These are phyloP conservation scores for Canis aureus DNA, from an alignment of 2,113 vertebrate genomes.

Conservation along the genomic window DNA sequence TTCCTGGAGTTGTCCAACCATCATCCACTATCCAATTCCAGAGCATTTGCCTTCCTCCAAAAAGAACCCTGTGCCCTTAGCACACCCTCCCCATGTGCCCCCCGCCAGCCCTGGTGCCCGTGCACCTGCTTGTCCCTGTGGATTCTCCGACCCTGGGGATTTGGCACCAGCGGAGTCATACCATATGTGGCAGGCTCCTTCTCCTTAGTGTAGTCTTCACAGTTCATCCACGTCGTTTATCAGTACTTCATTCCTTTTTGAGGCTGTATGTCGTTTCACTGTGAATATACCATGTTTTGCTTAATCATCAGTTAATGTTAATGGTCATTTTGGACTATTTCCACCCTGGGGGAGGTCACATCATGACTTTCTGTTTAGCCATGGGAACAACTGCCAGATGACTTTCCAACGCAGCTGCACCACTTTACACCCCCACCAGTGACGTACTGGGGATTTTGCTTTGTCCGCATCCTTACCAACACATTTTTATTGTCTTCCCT, in stretches of 20 bases:
- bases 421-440: not conserved
- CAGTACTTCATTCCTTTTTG: constrained; percentile 28
- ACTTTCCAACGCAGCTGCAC: not conserved
- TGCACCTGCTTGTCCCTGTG: not conserved
- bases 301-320: not conserved
- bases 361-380: not conserved
- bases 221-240: not conserved
- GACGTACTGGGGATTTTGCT: not conserved
- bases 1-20: not conserved
- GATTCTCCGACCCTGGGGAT: not conserved
- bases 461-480: not conserved
- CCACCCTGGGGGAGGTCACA: not conserved
- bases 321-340: not conserved
- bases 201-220: not conserved
- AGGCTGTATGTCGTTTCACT: not conserved
- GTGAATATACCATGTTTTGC: not conserved
- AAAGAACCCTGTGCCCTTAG: not conserved
- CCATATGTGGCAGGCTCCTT: not conserved
- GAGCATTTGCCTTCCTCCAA: not conserved
- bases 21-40: not conserved
- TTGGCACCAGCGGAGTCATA: not conserved
- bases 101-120: not conserved
- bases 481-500: not conserved
- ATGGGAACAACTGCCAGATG: not conserved
- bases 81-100: not conserved